Evolutionary conservation across 2,113 vertebrate genomes (phyloP).

Genomic region (Otus sunia): DNA sequence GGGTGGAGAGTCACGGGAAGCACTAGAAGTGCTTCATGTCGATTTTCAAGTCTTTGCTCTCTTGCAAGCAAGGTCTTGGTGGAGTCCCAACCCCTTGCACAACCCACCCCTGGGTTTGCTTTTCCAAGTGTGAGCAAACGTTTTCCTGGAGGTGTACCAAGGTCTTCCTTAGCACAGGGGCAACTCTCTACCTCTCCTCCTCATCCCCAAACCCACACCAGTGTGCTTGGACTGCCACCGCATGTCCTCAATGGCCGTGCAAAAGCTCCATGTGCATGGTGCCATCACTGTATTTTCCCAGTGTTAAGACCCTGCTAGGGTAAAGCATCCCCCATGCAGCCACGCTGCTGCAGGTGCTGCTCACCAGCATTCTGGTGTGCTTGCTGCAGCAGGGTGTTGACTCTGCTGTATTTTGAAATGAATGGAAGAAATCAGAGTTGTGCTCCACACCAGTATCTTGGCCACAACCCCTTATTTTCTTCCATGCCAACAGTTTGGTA

Average conservation of each 20-base stretch:
- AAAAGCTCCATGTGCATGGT: background rate
- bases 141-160: background rate
- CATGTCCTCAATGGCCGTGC: accelerated
- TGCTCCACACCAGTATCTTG: background rate
- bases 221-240: accelerated
- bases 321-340: background rate
- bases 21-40: accelerated
- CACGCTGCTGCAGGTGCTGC: background rate
- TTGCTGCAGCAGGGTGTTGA: background rate
- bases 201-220: background rate
- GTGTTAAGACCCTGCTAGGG: accelerated
- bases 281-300: background rate
- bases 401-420: background rate
- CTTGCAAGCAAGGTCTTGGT: background rate
- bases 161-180: background rate
- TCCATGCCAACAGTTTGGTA: background rate
- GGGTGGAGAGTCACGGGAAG: background rate
- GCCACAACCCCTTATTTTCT: background rate
- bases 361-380: accelerated
- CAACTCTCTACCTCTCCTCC: background rate
- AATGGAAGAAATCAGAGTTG: background rate
- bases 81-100: background rate
- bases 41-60: background rate
- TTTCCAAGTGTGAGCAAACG: background rate
- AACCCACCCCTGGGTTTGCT: background rate